These are phyloP conservation scores for Epicampocera succincta DNA, from an alignment of 2,888 invertebrate species.

Conservation along the genomic window DNA sequence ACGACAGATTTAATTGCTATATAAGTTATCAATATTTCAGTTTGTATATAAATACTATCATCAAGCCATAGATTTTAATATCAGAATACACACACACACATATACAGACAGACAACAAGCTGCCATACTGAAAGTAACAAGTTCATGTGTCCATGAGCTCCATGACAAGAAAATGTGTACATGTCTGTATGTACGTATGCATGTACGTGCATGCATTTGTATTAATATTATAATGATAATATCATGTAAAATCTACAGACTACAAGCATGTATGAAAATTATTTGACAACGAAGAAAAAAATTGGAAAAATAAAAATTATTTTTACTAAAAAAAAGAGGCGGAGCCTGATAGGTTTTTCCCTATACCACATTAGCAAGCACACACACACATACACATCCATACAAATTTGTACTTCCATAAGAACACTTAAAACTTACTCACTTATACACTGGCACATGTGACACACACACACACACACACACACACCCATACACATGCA, in stretches of 20 bases:
- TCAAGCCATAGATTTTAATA: no score
- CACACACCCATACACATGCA: background rate
- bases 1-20: no score
- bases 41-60: no score
- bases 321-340: conserved; percentile 70
- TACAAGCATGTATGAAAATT: conserved; percentile 40
- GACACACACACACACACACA: background rate
- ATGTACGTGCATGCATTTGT: background rate
- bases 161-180: background rate
- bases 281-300: conserved; percentile 57
- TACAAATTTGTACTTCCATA: background rate
- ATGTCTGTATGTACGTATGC: background rate
- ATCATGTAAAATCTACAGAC: conserved; percentile 31
- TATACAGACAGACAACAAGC: no score
- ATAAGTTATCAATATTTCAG: no score
- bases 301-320: conserved; percentile 71
- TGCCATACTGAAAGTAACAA: no score
- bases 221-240: conserved; percentile 49
- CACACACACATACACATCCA: conserved; percentile 7
- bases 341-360: conserved; percentile 70
- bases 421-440: conserved; percentile 38
- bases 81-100: no score
- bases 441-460: conserved; percentile 3
- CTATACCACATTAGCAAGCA: conserved; percentile 55
- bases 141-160: conserved; percentile 6